Conservation (phyloP, 2,888 invertebrate genomes). For the Andrena fulva region DNA sequence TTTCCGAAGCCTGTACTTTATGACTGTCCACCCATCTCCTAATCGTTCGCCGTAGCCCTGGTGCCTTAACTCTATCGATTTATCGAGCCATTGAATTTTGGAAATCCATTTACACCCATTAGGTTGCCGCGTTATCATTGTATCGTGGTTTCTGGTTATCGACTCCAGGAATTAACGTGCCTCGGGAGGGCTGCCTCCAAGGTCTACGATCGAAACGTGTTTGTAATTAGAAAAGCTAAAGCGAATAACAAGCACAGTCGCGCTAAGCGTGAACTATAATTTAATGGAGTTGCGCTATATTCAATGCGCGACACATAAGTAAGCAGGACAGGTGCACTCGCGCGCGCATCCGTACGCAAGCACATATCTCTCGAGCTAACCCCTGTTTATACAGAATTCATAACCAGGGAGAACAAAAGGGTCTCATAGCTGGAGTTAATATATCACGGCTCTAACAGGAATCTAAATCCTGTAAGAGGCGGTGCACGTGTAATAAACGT, state of each 20-base stretch:
- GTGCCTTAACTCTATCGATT: slow-evolving; percentile 30
- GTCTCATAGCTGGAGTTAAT: slow-evolving; percentile 49
- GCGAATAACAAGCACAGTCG: not conserved
- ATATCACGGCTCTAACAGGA: slow-evolving; percentile 57
- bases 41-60: slow-evolving; percentile 32
- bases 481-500: slow-evolving; percentile 41
- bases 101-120: not conserved
- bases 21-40: slow-evolving; percentile 11
- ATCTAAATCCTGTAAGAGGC: slow-evolving; percentile 38
- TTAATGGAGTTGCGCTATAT: slow-evolving; percentile 36
- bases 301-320: slow-evolving; percentile 33
- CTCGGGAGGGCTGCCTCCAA: not conserved
- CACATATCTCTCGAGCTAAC: slow-evolving; percentile 38
- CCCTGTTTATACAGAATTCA: slow-evolving; percentile 64
- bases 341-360: not conserved
- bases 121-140: not conserved
- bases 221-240: slow-evolving; percentile 32
- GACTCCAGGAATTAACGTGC: not conserved
- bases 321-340: slow-evolving; percentile 5
- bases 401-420: slow-evolving; percentile 60
- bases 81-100: slow-evolving; percentile 16
- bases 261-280: slow-evolving; percentile 30
- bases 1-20: slow-evolving; percentile 38
- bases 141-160: not conserved
- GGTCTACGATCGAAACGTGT: slow-evolving; percentile 10